These are phyloP conservation scores for Ypsolopha scabrella DNA, from an alignment of 2,888 invertebrate genomes.

Conservation along the genomic window DNA sequence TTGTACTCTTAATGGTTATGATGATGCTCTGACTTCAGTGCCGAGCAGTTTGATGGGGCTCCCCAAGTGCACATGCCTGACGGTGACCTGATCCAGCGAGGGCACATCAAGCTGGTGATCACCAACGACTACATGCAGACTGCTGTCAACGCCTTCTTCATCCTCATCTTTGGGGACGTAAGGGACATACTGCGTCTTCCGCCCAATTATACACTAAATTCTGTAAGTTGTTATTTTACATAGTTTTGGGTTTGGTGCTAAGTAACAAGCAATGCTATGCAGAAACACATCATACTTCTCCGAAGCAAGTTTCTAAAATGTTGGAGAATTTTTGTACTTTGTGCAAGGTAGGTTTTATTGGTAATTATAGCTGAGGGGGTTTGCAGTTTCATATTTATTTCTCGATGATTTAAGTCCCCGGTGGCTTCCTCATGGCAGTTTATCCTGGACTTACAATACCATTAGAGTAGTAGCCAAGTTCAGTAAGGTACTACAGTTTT, in stretches of 20 bases:
- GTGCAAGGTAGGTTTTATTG: too few relatives aligned
- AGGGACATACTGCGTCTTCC: slow-evolving; percentile 37
- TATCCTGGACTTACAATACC: too few relatives aligned
- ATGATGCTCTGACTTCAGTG: slow-evolving; percentile 17
- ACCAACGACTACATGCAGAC: slow-evolving; percentile 53
- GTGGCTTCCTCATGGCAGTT: too few relatives aligned
- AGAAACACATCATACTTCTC: background rate
- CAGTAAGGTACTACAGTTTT: too few relatives aligned
- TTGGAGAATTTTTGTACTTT: background rate
- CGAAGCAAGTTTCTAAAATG: background rate
- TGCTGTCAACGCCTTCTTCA: slow-evolving; percentile 49
- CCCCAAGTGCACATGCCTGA: slow-evolving; percentile 36
- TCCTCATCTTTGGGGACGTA: slow-evolving; percentile 35
- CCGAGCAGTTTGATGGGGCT: slow-evolving; percentile 34
- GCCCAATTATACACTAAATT: slow-evolving; percentile 34
- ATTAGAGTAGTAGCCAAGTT: too few relatives aligned
- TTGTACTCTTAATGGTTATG: too few relatives aligned
- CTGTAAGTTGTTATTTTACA: slow-evolving; percentile 21
- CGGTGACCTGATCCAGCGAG: slow-evolving; percentile 29
- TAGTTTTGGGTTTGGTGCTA: too few relatives aligned
- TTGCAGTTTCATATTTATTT: too few relatives aligned
- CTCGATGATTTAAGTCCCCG: too few relatives aligned
- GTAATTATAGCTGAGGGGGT: too few relatives aligned
- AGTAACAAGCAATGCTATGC: background rate
- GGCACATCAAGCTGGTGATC: slow-evolving; percentile 29